Percentiles rank a stretch among this genome's conserved stretches.
These are phyloP conservation scores for Acanthosepion pharaonis DNA, from an alignment of 2,888 invertebrate species.

Conservation along the genomic window DNA sequence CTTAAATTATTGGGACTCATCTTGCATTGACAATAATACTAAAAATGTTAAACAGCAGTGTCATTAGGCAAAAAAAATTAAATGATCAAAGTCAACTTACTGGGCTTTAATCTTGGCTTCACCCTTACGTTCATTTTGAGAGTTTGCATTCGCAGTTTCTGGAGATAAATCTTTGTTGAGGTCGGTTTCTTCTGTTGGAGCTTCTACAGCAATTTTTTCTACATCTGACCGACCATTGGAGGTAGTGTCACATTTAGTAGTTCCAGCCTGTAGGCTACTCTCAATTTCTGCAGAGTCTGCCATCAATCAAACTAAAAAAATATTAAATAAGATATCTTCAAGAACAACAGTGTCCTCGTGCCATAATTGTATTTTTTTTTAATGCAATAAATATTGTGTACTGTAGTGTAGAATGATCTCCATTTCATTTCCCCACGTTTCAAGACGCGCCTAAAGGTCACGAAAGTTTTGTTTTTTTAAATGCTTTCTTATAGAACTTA, in stretches of 20 bases:
- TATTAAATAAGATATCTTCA: no score
- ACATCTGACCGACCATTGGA: neutral
- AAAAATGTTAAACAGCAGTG: no score
- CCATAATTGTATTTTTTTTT: no score
- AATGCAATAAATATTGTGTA: no score
- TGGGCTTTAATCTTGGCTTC: slow-evolving; percentile 47
- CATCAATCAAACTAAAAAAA: neutral
- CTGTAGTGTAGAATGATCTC: no score
- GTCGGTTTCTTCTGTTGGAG: neutral
- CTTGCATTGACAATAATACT: no score
- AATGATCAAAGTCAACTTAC: slow-evolving; percentile 17
- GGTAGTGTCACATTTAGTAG: neutral
- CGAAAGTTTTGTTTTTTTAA: no score
- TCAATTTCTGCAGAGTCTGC: neutral
- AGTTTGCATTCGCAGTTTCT: neutral
- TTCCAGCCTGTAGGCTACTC: neutral
- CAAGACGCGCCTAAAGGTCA: no score
- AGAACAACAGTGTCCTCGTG: no score
- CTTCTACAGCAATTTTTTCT: neutral
- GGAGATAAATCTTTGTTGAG: neutral
- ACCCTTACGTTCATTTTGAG: neutral
- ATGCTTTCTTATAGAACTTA: no score
- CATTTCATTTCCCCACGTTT: no score
- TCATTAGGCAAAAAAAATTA: neutral
- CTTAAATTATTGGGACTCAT: no score